Evolutionary conservation across 2,113 vertebrate species (phyloP), one percentile per base, ranked within the genome.

Genomic region (Conger conger): DNA sequence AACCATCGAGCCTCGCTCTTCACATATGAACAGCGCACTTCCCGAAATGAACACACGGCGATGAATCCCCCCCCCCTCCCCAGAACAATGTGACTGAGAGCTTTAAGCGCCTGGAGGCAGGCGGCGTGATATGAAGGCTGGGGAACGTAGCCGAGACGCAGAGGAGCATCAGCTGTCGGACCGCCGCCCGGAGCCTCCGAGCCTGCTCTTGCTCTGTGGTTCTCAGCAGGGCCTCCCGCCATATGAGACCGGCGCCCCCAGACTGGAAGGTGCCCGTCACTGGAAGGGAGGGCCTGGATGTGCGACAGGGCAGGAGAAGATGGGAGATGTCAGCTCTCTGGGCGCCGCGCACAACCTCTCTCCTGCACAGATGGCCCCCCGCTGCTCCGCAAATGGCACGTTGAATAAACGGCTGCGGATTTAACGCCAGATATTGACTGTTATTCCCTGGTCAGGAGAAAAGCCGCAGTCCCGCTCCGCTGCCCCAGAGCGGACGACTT

Each of bases 311-410:
- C 85, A 81, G 87, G 82, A 89, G 87, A 85, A 88, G 88, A 92
- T 90, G 88, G 87, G 86, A 87, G 83, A 86, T 89, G 87, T 92
- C 87, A 91, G 86, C 83, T 92, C 88, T 88, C 63, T 89, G 79
- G 88, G 81, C 33, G 50, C 42, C 79, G 42, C 37, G 0, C 79
- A 27, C 76, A 18, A 27, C 36, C 23, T n/a, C 82, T 86, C 88
- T 37, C 38, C 80, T 73, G 60, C 53, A 77, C 38, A 23, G 80
- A 53, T 79, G 27, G 77, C 57, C 50, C 50, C 50, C 76, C 53
- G 82, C 89, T 81, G 82, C 81, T 89, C 87, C 83, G 84, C 86
- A 84, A 84, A 90, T 88, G 88, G 82, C 87, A 83, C 83, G 86
- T 87, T 80, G 42, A 63, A 87, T 86, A 84, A 91, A 83, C 76